Evolutionary conservation across 2,113 vertebrate species (phyloP), one percentile per base, ranked within the genome.

Genomic region (Syrmaticus mikado): DNA sequence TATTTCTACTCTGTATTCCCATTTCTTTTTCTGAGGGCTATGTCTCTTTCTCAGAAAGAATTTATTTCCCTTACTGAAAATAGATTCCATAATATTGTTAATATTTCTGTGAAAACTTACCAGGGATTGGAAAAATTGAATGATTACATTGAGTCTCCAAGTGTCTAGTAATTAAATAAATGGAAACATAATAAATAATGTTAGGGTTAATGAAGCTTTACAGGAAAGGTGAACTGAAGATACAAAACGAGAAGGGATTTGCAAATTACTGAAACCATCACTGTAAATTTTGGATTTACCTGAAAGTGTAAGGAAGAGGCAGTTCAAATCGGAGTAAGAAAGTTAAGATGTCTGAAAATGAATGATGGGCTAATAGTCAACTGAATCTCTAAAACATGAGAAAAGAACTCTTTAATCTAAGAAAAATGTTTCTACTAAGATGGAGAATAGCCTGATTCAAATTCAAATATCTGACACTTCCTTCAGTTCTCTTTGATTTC

Each of bases 141-240:
- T 20, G 52, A 61, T 79, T 79, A 87, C n/a, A 41, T 11, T 45
- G 53, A 43, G 55, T 79, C 18, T 94, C 71, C 58, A 66, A 70
- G 14, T 87, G n/a, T 65, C 74, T 92, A 58, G 48, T 52, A 93
- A 91, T 92, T 91, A 91, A 94, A 82, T 91, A 91, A 94, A 82
- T 91, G 50, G 75, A 94, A 91, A 40, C 40, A 68, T 67, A 27
- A 78, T 79, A 52, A 82, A 88, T 93, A 94, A 66, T 66, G 17
- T 87, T 85, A 76, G 4, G 32, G 40, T 27, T 85, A 91, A 92
- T 85, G 79, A 91, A 73, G 48, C 64, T 92, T 94, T 71, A 77
- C 53, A 73, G 36, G 18, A 85, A 87, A 92, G 36, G 60, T 91
- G 87, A 95, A 89, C 13, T 28, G 20, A 80, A 92, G 53, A 89